Evolutionary conservation across 2,797 vertebrate species (phyloP).

Genomic region (Periophthalmus magnuspinnatus): DNA sequence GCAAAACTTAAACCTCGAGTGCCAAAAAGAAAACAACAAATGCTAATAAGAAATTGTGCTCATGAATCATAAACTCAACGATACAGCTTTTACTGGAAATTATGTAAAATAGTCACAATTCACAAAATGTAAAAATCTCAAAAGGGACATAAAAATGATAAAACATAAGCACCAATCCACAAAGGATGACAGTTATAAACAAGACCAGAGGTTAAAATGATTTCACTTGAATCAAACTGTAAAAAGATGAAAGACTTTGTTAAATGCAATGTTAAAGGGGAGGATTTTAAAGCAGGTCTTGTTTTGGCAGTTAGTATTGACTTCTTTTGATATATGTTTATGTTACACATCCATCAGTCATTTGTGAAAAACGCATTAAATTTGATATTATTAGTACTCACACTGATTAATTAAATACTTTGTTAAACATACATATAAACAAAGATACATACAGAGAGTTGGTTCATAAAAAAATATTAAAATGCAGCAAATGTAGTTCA

Average conservation of each 20-base stretch:
- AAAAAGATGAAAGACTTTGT: neutral
- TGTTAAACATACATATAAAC: too few species aligned
- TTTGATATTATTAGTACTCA: too few species aligned
- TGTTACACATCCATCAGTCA: neutral
- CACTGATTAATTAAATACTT: too few species aligned
- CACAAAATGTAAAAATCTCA: neutral
- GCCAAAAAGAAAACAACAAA: constrained; percentile 4
- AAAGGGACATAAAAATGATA: neutral
- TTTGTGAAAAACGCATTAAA: neutral
- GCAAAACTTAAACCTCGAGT: neutral
- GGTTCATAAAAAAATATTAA: too few species aligned
- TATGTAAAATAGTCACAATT: neutral
- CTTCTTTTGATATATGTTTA: neutral
- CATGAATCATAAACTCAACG: constrained; percentile 7
- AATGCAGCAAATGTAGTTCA: too few species aligned
- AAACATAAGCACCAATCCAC: neutral
- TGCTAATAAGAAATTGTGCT: neutral
- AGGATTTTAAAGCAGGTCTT: neutral
- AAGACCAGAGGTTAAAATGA: neutral
- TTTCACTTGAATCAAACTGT: neutral
- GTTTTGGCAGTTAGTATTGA: neutral
- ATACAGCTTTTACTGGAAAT: neutral
- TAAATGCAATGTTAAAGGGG: neutral
- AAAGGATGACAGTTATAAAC: neutral
- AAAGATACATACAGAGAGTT: too few species aligned